phyloP scores from a whole-genome alignment of 2,113 vertebrate species.

The Boulengeromyrus knoepffleri region DNA sequence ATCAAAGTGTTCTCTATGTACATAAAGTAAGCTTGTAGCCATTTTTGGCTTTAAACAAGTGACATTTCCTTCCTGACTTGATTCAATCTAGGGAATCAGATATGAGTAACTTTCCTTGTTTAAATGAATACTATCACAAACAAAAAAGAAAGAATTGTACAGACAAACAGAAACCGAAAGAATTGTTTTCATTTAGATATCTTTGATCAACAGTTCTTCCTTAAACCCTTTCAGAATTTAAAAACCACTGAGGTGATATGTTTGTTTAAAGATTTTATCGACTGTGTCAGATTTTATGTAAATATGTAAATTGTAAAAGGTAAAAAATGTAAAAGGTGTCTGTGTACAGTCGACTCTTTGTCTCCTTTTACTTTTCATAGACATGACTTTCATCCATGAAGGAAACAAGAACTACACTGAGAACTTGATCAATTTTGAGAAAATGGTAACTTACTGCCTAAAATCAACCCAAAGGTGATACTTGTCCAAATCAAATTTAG shows the following conservation, averaged over 20 bases:
- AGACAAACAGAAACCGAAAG: neutral
- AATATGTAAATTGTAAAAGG: neutral
- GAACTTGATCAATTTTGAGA: conserved; percentile 91
- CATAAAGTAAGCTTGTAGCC: neutral
- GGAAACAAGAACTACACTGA: conserved; percentile 79
- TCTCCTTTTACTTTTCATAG: conserved; percentile 43
- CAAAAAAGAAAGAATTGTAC: neutral
- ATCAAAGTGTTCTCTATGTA: neutral
- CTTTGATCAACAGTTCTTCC: neutral
- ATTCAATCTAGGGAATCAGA: neutral
- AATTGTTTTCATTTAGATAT: neutral
- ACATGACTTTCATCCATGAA: conserved; percentile 94
- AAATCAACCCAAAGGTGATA: neutral
- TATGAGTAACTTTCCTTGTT: neutral
- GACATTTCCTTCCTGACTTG: neutral
- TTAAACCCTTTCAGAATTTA: neutral
- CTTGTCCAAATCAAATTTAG: neutral
- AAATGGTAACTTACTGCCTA: conserved; percentile 72
- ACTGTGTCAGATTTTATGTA: neutral
- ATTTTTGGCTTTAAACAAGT: neutral
- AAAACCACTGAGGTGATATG: neutral
- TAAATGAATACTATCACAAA: neutral
- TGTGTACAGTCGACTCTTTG: neutral
- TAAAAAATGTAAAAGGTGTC: neutral
- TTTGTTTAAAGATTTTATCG: neutral